Base-by-base conservation (phyloP, 2,888 invertebrate genomes). In the Amphiduros pacificus region DNA sequence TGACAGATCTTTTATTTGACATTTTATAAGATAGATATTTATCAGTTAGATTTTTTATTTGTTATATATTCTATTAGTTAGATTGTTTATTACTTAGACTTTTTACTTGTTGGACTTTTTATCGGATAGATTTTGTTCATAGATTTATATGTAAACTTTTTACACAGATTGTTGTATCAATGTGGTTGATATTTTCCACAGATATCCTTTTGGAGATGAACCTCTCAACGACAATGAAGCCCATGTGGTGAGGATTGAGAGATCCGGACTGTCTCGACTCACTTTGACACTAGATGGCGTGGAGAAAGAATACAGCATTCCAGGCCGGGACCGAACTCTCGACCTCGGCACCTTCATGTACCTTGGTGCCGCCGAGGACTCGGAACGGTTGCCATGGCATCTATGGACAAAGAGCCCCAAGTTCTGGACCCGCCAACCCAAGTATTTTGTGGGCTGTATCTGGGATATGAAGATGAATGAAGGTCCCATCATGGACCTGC, bases 371-470 rank as follows among this genome's bases (percentile, higher is more conserved):
- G 6, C 5, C 6, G 52, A 52, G n/a, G 52, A 22, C 5, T 17
- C 28, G 6, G 22, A 20, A 5, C 26, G n/a, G 20, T 59, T 77
- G 24, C 79, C 81, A 1, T 81, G 80, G 80, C 67, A 76, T 28
- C 60, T 80, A 5, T 80, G 77, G 74, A 73, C 77, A 4, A 55
- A 74, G 14, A 62, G 71, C 17, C 77, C 5, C 54, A 74, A 14
- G 62, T 72, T 14, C 5, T 80, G 76, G 73, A 73, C 77, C 3
- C 56, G 75, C 9, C 62, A 73, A 9, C 71, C 20, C 11, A 64
- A 60, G 49, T 62, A 74, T 17, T 81, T 74, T 64, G 68, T 72
- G 26, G 82, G 82, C 0, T 82, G 82, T 57, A 55, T 82, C 14
- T 72, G 72, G 65, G 74, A 76, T 24, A 59, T 81, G n/a, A 62